Conservation (phyloP, 2,113 vertebrate genomes). For the Larimichthys polyactis region DNA sequence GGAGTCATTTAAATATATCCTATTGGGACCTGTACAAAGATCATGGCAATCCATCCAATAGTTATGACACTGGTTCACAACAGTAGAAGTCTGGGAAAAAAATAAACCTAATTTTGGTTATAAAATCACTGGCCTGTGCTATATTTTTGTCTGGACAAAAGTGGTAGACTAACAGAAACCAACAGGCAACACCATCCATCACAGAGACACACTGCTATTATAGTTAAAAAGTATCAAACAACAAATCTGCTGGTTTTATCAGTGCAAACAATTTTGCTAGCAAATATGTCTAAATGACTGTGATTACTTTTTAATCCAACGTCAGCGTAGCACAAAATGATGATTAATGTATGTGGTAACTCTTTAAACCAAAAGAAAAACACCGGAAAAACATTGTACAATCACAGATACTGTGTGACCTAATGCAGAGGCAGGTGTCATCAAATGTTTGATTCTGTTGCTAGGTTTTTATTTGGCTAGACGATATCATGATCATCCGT, state of each 20-base stretch:
- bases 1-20: no score
- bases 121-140: no score
- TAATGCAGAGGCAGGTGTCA: slow-evolving; percentile 52
- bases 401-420: slow-evolving; percentile 31
- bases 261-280: neutral
- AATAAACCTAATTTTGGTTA: no score
- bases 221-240: neutral
- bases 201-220: neutral
- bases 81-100: no score
- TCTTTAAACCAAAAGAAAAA: neutral
- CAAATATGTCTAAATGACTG: neutral
- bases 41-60: no score
- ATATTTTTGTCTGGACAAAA: neutral
- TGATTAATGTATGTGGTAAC: slow-evolving; percentile 6
- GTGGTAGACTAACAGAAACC: no score
- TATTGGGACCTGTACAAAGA: neutral
- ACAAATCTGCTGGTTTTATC: neutral
- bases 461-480: slow-evolving; percentile 54
- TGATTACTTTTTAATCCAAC: neutral
- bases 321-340: slow-evolving; percentile 4
- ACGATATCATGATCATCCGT: slow-evolving; percentile 39
- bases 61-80: no score
- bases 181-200: neutral
- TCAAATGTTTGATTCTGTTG: slow-evolving; percentile 29
- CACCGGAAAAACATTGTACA: neutral